Base-by-base conservation (phyloP, 2,797 vertebrate species). In the Manis crassicaudata region DNA sequence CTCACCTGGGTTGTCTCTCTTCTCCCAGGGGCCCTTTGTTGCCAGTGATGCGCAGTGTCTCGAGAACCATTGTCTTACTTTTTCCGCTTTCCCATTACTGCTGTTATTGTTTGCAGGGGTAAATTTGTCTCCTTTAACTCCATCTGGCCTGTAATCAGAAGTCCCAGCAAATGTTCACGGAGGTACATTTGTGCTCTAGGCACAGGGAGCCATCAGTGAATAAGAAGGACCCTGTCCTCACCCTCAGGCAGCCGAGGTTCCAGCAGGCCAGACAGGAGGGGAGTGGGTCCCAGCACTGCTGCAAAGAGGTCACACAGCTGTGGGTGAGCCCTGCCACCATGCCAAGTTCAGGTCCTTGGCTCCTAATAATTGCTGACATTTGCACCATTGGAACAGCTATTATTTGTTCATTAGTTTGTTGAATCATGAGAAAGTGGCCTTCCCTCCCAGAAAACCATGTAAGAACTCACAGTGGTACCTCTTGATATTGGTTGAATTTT, bases 291-390 rank as follows among this genome's bases (percentile, higher is more conserved):
- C 4, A 50, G 43, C 8, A 13, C 3, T 5, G 0, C 27, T 23
- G 1, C 18, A 1, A 6, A 25, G 25, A 56, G 43, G 25, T 77
- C 50, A 6, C 13, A 4, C 2, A 2, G 3, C 40, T 8, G 3
- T 32, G 35, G 87, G 21, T 9, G 6, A 37, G 54, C 50, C 8
- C 0, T 9, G 46, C 32, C 11, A 0, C n/a, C 2, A 5, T 3
- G 12, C 46, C 5, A 18, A 81, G 27, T 62, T 56, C 11, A 2
- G 62, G 12, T 7, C 27, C 52, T 60, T 17, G 46, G 32, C 77
- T 52, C 52, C 27, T 37, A 11, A 2, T 18, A 0, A 2, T 13
- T 16, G 40, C 18, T 0, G 14, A n/a, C 6, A 1, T n/a, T 23
- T 7, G 10, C 50, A 6, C 54, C 29, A 1, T 12, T 43, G 16